phyloP scores from a whole-genome alignment of 2,888 invertebrate species.

The Horisme vitalbata region DNA sequence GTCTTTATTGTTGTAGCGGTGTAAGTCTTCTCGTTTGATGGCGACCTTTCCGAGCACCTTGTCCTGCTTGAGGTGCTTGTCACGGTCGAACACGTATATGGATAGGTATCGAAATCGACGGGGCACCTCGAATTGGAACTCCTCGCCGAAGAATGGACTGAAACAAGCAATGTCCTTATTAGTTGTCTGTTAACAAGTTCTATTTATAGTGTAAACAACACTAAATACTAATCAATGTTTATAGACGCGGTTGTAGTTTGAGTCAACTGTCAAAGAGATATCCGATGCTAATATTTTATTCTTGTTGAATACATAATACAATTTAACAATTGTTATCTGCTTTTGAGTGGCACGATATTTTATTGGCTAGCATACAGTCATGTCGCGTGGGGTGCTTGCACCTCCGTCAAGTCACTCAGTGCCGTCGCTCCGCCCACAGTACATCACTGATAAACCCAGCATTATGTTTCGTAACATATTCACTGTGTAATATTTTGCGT shows the following conservation, averaged over 20 bases:
- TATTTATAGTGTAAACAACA: slow-evolving; percentile 6
- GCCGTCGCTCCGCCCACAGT: slow-evolving; percentile 45
- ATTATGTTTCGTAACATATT: slow-evolving; percentile 30
- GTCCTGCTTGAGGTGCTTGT: slow-evolving; percentile 92
- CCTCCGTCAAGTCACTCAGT: slow-evolving; percentile 41
- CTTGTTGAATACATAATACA: slow-evolving; percentile 43
- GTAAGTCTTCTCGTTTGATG: slow-evolving; percentile 93
- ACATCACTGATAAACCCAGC: slow-evolving; percentile 34
- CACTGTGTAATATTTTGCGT: slow-evolving; percentile 28
- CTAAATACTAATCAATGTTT: slow-evolving; percentile 3
- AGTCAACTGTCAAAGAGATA: slow-evolving; percentile 44
- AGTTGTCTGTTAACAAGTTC: not conserved
- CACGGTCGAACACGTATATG: slow-evolving; percentile 94
- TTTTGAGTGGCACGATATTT: slow-evolving; percentile 49
- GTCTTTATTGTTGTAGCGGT: slow-evolving; percentile 94
- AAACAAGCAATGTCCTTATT: slow-evolving; percentile 53
- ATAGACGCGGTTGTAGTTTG: slow-evolving; percentile 24
- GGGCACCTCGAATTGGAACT: slow-evolving; percentile 96
- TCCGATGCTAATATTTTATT: slow-evolving; percentile 46
- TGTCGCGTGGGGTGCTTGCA: slow-evolving; percentile 50
- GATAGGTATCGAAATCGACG: slow-evolving; percentile 94
- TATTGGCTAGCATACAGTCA: slow-evolving; percentile 43
- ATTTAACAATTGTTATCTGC: slow-evolving; percentile 50
- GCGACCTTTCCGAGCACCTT: slow-evolving; percentile 92
- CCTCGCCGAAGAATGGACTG: slow-evolving; percentile 96